Evolutionary conservation across 2,113 vertebrate genomes (phyloP), one percentile per base, ranked within the genome.

Genomic region (Octodon degus): DNA sequence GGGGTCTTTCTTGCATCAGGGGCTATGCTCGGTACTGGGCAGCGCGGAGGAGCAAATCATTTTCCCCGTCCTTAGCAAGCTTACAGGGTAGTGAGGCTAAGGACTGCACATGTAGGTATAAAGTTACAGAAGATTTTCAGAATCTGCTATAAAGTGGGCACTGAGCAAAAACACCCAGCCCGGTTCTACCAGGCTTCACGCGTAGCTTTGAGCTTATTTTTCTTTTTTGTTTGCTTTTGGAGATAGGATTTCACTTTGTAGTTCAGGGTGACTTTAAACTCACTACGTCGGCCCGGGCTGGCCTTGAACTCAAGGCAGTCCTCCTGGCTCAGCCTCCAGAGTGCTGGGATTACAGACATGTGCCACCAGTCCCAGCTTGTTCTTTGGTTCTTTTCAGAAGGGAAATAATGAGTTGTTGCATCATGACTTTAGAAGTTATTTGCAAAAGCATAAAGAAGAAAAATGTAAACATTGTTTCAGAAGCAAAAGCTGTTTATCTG

Each of bases 381-480:
- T 32, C 76, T 65, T 40, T 27, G 11, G 43, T 6, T 32, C 50
- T 84, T 76, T 24, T 34, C 14, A 25, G 67, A 53, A 77, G 30
- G 62, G 40, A 50, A 79, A 50, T 47, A 77, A 1, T 53, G 79
- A 77, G 32, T 32, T 90, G 76, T 60, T 91, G 55, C 58, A 19
- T 43, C 77, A 43, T 63, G 50, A 80, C 34, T n/a, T 90, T n/a
- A 79, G 76, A 68, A 19, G 40, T 87, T 88, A 27, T 72, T 70
- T 86, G 77, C 19, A 76, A 93, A 93, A 85, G 68, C 34, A 70
- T 37, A 60, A 84, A 53, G 90, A 85, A 58, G 32, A 70, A 87
- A 65, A 58, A 30, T 24, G 30, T 19, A 67, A 85, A 24, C 37
- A 12, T 20, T 55, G n/a, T 58, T 84, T 43, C 58, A 65, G 95